phyloP scores from a whole-genome alignment of 2,113 vertebrate species.

The Serinus canaria region DNA sequence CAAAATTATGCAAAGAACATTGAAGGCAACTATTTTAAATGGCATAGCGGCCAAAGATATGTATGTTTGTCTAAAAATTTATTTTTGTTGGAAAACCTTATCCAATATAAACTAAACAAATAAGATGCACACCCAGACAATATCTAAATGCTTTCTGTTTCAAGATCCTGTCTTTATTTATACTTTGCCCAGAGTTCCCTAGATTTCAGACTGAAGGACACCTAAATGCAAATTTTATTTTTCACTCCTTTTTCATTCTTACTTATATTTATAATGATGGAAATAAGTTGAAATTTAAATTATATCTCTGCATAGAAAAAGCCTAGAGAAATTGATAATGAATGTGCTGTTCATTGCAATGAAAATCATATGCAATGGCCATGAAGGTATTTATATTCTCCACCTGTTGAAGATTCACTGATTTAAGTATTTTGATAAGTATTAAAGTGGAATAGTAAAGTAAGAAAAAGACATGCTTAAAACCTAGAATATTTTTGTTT shows the following conservation, averaged over 20 bases:
- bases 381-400: background rate
- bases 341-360: background rate
- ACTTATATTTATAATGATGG: background rate
- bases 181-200: background rate
- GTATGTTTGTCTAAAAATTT: background rate
- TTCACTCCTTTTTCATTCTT: background rate
- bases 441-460: background rate
- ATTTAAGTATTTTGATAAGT: background rate
- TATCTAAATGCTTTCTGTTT: background rate
- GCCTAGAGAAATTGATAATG: background rate
- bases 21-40: background rate
- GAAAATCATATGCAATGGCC: rapidly evolving
- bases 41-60: background rate
- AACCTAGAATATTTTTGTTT: background rate
- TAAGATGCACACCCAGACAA: background rate
- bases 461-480: background rate
- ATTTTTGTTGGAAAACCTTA: background rate
- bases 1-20: background rate
- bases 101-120: background rate
- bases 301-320: background rate
- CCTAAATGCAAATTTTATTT: background rate
- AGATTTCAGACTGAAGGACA: background rate
- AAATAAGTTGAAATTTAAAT: background rate
- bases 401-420: background rate
- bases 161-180: background rate